A percentile compares a stretch with the other conserved stretches of the same genome.
These are phyloP conservation scores for Pandemis heparana DNA, from an alignment of 2,888 invertebrate species.

Conservation along the genomic window DNA sequence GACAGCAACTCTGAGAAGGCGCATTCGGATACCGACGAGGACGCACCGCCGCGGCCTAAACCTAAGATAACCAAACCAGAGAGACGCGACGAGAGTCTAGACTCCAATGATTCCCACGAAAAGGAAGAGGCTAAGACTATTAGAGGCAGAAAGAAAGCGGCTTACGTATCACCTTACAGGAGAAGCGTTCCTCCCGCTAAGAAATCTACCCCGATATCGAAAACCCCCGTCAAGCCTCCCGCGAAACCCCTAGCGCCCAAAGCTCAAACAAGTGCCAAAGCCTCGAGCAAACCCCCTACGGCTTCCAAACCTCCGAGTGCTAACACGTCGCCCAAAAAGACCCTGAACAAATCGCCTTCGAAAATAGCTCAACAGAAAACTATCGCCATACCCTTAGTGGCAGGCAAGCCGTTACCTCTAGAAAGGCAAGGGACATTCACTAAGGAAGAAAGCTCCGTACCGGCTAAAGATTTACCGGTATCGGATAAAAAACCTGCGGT, in stretches of 20 bases:
- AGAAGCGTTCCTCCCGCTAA: constrained; percentile 66
- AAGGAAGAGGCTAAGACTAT: constrained; percentile 85
- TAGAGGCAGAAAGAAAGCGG: constrained; percentile 88
- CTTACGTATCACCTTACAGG: constrained; percentile 88
- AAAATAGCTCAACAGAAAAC: constrained; percentile 64
- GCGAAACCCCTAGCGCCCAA: constrained; percentile 58
- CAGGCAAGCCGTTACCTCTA: constrained; percentile 81
- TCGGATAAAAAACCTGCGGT: constrained; percentile 63
- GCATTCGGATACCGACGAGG: constrained; percentile 78
- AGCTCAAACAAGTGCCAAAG: constrained; percentile 68
- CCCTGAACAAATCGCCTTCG: constrained; percentile 63
- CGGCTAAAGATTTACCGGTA: constrained; percentile 69
- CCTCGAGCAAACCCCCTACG: constrained; percentile 59
- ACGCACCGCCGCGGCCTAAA: constrained; percentile 71
- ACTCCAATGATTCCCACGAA: constrained; percentile 78
- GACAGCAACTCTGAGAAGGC: constrained; percentile 86
- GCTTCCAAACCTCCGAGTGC: constrained; percentile 61
- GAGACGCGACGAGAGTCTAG: constrained; percentile 73
- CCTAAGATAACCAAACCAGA: constrained; percentile 87
- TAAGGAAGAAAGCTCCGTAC: constrained; percentile 89
- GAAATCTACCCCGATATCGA: constrained; percentile 59
- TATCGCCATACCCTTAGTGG: constrained; percentile 58
- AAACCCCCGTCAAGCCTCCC: constrained; percentile 55
- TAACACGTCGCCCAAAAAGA: constrained; percentile 74
- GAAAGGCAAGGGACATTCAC: constrained; percentile 97